These are phyloP conservation scores for Gnathochromis pfefferi DNA, from an alignment of 2,113 vertebrate genomes.

Conservation along the genomic window DNA sequence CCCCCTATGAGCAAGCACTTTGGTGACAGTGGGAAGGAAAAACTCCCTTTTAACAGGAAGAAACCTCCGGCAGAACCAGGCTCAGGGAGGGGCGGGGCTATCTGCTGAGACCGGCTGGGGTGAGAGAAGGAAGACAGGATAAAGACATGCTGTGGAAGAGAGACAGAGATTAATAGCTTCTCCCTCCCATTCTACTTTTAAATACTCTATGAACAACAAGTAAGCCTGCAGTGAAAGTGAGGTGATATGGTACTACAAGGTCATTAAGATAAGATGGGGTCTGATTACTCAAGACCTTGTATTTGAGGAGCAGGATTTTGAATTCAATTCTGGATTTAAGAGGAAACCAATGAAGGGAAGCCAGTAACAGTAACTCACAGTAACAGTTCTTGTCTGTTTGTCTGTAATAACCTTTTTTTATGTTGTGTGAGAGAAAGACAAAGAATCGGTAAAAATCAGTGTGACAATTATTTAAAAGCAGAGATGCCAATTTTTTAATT, in stretches of 20 bases:
- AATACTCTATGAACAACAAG: neutral
- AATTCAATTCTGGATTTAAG: neutral
- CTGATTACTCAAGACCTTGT: neutral
- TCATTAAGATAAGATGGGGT: neutral
- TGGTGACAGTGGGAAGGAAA: neutral
- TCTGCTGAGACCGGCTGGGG: neutral
- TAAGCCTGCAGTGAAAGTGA: neutral
- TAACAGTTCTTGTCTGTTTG: accelerated
- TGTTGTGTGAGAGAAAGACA: neutral
- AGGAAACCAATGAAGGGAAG: neutral
- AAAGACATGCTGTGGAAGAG: neutral
- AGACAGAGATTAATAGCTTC: neutral
- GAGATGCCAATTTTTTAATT: neutral
- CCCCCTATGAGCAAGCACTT: neutral
- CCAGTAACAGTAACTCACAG: neutral
- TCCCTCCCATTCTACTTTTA: neutral
- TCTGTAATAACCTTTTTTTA: neutral
- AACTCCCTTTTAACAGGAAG: neutral
- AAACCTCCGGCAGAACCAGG: neutral
- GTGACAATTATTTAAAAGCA: neutral
- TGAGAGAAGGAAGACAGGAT: neutral
- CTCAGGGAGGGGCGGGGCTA: accelerated
- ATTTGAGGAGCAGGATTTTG: neutral
- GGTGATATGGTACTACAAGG: neutral
- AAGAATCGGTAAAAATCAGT: neutral